Conservation (phyloP, 2,113 vertebrate species). For the Cyphomyrus discorhynchus region DNA sequence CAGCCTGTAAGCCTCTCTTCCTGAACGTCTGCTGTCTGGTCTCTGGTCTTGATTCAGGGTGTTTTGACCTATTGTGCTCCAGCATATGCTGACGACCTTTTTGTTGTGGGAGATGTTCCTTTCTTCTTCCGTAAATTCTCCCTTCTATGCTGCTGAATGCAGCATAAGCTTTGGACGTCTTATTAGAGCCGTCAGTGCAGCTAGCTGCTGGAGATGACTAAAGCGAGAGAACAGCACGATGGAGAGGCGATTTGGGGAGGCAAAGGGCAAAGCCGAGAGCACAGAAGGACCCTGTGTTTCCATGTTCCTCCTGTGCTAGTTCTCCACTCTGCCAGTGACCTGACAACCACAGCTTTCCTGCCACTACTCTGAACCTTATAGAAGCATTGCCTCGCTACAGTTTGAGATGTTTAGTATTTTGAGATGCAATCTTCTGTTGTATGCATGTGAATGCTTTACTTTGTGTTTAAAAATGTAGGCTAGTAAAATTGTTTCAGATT, state of each 20-base stretch:
- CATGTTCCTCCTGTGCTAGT: not conserved
- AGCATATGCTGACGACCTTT: not conserved
- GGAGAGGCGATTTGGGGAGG: not conserved
- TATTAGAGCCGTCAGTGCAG: not conserved
- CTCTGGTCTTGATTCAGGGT: not conserved
- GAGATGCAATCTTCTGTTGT: not conserved
- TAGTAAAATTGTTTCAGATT: not conserved
- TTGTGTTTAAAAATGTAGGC: not conserved
- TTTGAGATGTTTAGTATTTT: not conserved
- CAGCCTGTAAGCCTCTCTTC: not conserved
- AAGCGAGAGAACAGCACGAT: not conserved
- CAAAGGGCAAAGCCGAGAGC: not conserved
- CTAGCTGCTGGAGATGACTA: not conserved
- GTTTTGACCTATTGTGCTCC: not conserved
- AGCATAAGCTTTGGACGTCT: not conserved
- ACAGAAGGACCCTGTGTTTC: not conserved
- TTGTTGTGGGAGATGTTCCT: not conserved
- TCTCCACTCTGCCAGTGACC: not conserved
- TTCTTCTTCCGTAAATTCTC: not conserved
- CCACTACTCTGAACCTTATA: not conserved
- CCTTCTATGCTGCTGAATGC: not conserved
- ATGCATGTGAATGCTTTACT: not conserved
- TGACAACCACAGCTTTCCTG: not conserved
- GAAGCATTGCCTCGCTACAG: not conserved
- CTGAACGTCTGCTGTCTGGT: not conserved